Evolutionary conservation across 2,888 invertebrate genomes (phyloP).

Genomic region (Coelinius sp.): DNA sequence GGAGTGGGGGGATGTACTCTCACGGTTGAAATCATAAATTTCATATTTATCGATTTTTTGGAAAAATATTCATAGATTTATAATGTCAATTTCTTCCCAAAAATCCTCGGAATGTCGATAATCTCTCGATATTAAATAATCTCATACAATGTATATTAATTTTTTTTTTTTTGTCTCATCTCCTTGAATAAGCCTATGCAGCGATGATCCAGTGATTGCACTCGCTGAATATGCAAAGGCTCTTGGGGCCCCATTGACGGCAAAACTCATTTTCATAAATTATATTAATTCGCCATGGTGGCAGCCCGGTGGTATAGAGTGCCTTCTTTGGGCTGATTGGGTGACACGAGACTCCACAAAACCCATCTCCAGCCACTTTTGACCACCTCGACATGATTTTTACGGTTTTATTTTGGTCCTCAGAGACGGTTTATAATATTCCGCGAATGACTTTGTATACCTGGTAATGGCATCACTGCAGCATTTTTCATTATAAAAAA

Average conservation of each 20-base stretch:
- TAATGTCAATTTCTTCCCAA: background rate
- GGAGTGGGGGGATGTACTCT: background rate
- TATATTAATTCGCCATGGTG: conserved; percentile 65
- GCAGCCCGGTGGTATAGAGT: conserved; percentile 44
- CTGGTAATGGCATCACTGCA: no score
- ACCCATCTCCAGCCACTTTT: conserved; percentile 37
- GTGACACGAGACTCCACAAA: conserved; percentile 58
- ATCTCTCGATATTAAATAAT: conserved; percentile 10
- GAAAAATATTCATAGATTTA: background rate
- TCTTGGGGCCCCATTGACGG: conserved; percentile 59
- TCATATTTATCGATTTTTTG: background rate
- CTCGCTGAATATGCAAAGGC: conserved; percentile 53
- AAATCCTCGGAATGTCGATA: background rate
- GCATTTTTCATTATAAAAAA: no score
- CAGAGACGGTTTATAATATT: conserved; percentile 5
- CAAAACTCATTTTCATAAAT: conserved; percentile 68
- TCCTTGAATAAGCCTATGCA: conserved; percentile 9
- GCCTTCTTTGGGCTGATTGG: conserved; percentile 57
- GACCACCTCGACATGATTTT: conserved; percentile 19
- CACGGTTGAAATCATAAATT: background rate
- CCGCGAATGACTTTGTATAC: background rate
- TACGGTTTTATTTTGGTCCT: background rate
- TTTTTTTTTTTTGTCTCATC: background rate
- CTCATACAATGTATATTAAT: conserved; percentile 31
- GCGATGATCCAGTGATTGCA: conserved; percentile 37